Evolutionary conservation across 2,888 invertebrate genomes (phyloP), one percentile per base, ranked within the genome.

Genomic region (Labia minor): DNA sequence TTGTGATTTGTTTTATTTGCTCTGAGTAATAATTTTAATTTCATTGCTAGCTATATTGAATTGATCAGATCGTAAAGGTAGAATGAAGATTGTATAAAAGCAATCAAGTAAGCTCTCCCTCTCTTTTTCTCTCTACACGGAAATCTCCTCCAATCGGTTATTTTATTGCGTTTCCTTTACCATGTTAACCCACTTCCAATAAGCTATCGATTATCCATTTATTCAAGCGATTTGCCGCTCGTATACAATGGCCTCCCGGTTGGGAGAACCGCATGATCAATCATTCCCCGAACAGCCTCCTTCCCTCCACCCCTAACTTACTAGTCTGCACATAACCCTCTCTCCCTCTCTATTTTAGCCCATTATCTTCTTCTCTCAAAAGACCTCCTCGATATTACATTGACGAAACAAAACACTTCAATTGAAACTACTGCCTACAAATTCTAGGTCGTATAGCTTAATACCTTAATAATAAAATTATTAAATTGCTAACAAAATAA

Each of bases 151-250:
- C 49, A 49, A 49, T 49, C 49, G 49, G 49, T 49, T 49, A 49
- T 49, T 49, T 49, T 49, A 49, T 49, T 49, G 49, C 49, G 49
- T 49, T 49, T 49, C 49, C 49, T 49, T 49, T 49, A 49, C 49
- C 49, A 49, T 49, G 49, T 49, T 49, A 49, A 49, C 49, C 49
- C 49, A 49, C 49, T 49, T 49, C 49, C 49, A 49, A 49, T 49
- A 49, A 49, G 49, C 49, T 49, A 49, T 49, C 49, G 49, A 49
- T 49, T 49, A 49, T 49, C 49, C 49, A 49, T 49, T 49, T 49
- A 49, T 49, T 49, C 8, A 49, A 49, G 49, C 49, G 49, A 49
- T 49, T 49, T 49, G 49, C 49, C 49, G 49, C 49, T 49, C 49
- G 49, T 49, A 49, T 16, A 49, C 49, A 49, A 49, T 49, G 49